These are phyloP conservation scores for Oophaga pumilio DNA, from an alignment of 2,113 vertebrate genomes.

Conservation along the genomic window DNA sequence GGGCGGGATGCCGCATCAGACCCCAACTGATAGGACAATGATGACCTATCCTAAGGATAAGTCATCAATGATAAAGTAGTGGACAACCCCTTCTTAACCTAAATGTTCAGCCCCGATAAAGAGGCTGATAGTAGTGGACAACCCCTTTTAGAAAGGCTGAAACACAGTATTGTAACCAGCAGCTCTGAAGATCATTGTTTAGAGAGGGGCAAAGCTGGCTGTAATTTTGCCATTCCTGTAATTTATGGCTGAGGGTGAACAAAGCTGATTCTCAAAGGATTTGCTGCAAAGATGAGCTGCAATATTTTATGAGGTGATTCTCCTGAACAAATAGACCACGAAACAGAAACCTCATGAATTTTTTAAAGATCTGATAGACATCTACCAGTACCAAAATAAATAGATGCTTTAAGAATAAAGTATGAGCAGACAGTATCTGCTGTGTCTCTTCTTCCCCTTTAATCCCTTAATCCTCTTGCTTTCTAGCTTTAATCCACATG, in stretches of 20 bases:
- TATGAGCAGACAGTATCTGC: slow-evolving; percentile 59
- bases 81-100: no score
- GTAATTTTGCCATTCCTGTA: slow-evolving; percentile 22
- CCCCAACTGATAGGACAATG: no score
- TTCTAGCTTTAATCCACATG: slow-evolving; percentile 62
- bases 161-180: not conserved
- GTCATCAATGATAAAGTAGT: no score
- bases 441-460: slow-evolving; percentile 56
- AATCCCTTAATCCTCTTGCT: slow-evolving; percentile 71
- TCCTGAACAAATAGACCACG: slow-evolving; percentile 61
- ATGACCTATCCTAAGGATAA: no score
- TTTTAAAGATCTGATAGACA: slow-evolving; percentile 65
- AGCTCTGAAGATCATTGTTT: slow-evolving; percentile 5
- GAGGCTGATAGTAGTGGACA: no score
- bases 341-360: slow-evolving; percentile 61
- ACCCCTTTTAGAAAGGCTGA: not conserved
- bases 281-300: slow-evolving; percentile 22
- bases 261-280: slow-evolving; percentile 40
- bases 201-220: slow-evolving; percentile 11
- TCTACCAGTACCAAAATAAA: slow-evolving; percentile 19
- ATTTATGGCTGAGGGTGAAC: slow-evolving; percentile 61
- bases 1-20: no score
- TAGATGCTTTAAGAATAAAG: slow-evolving; percentile 17
- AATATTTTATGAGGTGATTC: slow-evolving; percentile 63
- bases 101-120: no score